Evolutionary conservation across 1,140 invertebrate genomes (phyloP).

Genomic region (Hesperophylax magnus): DNA sequence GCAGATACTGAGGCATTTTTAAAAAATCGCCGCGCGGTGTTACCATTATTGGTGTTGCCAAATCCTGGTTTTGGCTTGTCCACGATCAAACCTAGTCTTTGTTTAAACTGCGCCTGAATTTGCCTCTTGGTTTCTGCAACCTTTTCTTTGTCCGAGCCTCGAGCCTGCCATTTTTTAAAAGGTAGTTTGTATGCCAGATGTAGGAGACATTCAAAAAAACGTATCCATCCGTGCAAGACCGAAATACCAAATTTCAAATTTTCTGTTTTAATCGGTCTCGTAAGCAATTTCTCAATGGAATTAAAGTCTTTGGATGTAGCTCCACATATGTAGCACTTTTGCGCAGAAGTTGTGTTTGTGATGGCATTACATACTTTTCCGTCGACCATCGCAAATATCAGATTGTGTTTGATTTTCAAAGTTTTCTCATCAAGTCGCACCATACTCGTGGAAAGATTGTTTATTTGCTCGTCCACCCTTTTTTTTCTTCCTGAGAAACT

Average conservation of each 20-base stretch:
- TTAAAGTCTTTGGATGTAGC: conserved; percentile 61
- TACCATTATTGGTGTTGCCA: conserved; percentile 64
- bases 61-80: conserved; percentile 61
- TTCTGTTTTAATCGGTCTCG: conserved; percentile 52
- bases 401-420: neutral
- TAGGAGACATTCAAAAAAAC: conserved; percentile 62
- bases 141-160: conserved; percentile 30
- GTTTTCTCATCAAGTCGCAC: neutral
- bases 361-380: conserved; percentile 64
- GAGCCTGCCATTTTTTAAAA: conserved; percentile 45
- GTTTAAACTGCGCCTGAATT: conserved; percentile 61
- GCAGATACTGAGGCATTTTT: conserved; percentile 53
- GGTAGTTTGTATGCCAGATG: conserved; percentile 61
- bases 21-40: conserved; percentile 63
- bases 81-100: conserved; percentile 59
- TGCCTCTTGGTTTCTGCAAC: conserved; percentile 63
- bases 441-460: neutral
- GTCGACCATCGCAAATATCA: conserved; percentile 39
- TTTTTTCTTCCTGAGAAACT: too few relatives aligned
- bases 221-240: conserved; percentile 61
- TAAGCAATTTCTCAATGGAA: conserved; percentile 50
- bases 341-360: conserved; percentile 60
- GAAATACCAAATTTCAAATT: conserved; percentile 60
- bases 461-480: neutral
- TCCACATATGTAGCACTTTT: conserved; percentile 63